phyloP scores from a whole-genome alignment of 1,140 invertebrate species.

The Meloidogyne floridensis region DNA sequence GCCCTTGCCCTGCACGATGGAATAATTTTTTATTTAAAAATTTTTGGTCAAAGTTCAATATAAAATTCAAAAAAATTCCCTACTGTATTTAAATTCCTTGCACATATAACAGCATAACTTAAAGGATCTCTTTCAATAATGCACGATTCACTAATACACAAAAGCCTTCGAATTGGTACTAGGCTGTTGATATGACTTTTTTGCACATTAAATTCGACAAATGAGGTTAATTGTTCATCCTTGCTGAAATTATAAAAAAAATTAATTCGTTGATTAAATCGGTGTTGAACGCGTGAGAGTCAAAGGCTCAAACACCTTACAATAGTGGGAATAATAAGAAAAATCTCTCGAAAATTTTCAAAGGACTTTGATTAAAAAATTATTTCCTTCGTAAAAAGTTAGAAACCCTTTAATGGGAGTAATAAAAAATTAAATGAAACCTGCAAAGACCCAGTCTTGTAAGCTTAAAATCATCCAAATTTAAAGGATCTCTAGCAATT shows the following conservation, averaged over 20 bases:
- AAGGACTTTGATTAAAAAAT: no score
- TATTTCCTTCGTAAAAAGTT: no score
- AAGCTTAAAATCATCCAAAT: constrained; percentile 80
- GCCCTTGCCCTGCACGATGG: no score
- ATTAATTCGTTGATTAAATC: no score
- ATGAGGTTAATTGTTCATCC: constrained; percentile 84
- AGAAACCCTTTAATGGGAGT: no score
- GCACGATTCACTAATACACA: constrained; percentile 94
- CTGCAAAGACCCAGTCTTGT: constrained; percentile 88
- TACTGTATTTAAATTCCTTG: constrained; percentile 83
- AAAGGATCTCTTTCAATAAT: constrained; percentile 92
- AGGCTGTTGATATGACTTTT: constrained; percentile 69
- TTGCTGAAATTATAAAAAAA: constrained; percentile 70
- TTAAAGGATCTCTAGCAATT: constrained; percentile 80
- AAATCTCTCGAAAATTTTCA: no score
- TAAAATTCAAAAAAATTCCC: constrained; percentile 13
- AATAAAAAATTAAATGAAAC: constrained; percentile 67
- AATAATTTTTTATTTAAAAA: no score
- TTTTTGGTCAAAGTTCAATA: background rate
- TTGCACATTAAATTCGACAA: constrained; percentile 87
- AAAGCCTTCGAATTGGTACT: constrained; percentile 75
- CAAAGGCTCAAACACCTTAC: no score
- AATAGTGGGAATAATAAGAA: no score
- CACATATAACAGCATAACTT: constrained; percentile 86
- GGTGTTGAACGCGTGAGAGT: no score